Conservation (phyloP, 2,797 vertebrate genomes). For the Valencia hispanica region DNA sequence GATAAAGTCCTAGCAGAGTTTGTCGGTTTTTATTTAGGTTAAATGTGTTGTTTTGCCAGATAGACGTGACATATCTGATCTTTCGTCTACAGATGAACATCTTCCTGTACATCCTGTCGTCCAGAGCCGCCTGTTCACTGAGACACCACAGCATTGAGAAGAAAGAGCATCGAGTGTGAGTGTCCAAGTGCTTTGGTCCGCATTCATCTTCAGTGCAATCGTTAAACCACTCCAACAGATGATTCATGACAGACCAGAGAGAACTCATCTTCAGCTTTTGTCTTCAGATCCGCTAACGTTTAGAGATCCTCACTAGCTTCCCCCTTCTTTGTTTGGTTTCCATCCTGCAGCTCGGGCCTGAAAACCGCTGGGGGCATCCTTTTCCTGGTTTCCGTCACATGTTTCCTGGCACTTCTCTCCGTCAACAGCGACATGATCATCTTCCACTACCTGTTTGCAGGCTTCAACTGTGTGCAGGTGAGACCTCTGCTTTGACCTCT, state of each 20-base stretch:
- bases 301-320: slow-evolving; percentile 13
- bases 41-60: not conserved
- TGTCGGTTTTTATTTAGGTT: not conserved
- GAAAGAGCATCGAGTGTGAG: slow-evolving; percentile 89
- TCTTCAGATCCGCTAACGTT: not conserved
- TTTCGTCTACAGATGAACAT: slow-evolving; percentile 85
- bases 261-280: not conserved
- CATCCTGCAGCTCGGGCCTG: slow-evolving; percentile 81
- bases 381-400: slow-evolving; percentile 87
- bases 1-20: not conserved
- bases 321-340: slow-evolving; percentile 11
- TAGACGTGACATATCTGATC: not conserved
- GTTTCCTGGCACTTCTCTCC: slow-evolving; percentile 90
- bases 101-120: slow-evolving; percentile 89
- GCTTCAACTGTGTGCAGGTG: slow-evolving; percentile 92
- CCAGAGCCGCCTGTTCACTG: slow-evolving; percentile 84
- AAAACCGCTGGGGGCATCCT: slow-evolving; percentile 85
- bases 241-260: not conserved
- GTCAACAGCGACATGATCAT: slow-evolving; percentile 93
- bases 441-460: slow-evolving; percentile 94
- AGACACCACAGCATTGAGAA: slow-evolving; percentile 88
- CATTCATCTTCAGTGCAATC: not conserved
- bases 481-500: not conserved
- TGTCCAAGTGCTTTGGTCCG: slow-evolving; percentile 26
- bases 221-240: not conserved